Percentiles rank a stretch among this genome's conserved stretches.
Conservation (phyloP, 2,113 vertebrate genomes). For the Malurus cyaneus region DNA sequence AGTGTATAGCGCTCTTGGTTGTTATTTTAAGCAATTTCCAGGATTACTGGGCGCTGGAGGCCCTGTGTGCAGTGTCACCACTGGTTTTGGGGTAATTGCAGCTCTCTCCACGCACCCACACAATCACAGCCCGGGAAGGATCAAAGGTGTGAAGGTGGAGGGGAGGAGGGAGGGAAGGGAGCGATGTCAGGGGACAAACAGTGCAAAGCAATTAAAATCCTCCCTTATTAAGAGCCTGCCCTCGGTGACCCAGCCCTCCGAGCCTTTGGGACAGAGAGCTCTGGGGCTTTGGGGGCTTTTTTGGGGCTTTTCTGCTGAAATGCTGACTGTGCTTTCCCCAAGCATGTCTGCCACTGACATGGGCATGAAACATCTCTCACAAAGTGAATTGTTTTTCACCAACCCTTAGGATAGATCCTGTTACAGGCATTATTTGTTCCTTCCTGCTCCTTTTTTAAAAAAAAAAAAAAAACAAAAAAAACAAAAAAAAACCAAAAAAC, state of each 20-base stretch:
- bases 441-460: not conserved
- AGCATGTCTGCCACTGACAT: not conserved
- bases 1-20: slow-evolving; percentile 60
- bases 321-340: slow-evolving; percentile 58
- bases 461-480: not conserved
- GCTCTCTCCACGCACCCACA: slow-evolving; percentile 62
- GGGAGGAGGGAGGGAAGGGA: not conserved
- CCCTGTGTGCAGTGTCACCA: not conserved
- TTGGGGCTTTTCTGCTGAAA: slow-evolving; percentile 35
- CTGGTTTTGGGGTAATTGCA: slow-evolving; percentile 53
- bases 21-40: slow-evolving; percentile 70
- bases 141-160: slow-evolving; percentile 47
- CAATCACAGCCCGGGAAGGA: slow-evolving; percentile 71
- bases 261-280: slow-evolving; percentile 45
- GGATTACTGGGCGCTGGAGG: slow-evolving; percentile 63
- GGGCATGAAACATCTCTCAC: not conserved
- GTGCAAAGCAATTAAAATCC: slow-evolving; percentile 67
- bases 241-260: slow-evolving; percentile 36
- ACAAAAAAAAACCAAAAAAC: too few species aligned
- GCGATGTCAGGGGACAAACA: slow-evolving; percentile 29
- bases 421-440: not conserved
- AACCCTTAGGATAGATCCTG: not conserved
- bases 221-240: slow-evolving; percentile 48
- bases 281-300: slow-evolving; percentile 62
- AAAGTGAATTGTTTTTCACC: not conserved